A percentile compares a stretch with the other conserved stretches of the same genome.
Conservation (phyloP, 2,888 invertebrate species). For the Unio pictorum region DNA sequence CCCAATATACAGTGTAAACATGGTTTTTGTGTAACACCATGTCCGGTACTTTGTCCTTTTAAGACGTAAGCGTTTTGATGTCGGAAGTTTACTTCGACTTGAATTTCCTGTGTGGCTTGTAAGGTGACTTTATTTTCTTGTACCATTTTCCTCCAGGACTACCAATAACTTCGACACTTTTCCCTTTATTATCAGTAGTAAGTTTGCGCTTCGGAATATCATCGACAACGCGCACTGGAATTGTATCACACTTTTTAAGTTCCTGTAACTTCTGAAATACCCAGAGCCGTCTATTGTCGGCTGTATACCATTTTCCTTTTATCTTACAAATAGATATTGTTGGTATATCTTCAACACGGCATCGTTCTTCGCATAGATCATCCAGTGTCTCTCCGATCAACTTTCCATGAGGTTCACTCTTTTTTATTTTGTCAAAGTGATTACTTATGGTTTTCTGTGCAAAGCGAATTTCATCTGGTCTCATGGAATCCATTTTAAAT, state of each 20-base stretch:
- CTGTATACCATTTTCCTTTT: slow-evolving; percentile 10
- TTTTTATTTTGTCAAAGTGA: not conserved
- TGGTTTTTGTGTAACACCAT: too few relatives aligned
- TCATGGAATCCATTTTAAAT: too few relatives aligned
- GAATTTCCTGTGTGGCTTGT: too few relatives aligned
- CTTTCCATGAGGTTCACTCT: not conserved
- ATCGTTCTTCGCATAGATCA: not conserved
- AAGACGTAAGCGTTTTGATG: too few relatives aligned
- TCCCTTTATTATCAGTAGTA: slow-evolving; percentile 3
- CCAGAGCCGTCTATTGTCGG: slow-evolving; percentile 9
- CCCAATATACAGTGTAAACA: too few relatives aligned
- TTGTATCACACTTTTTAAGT: not conserved
- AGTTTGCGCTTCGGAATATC: not conserved
- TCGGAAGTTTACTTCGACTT: too few relatives aligned
- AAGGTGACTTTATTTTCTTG: too few relatives aligned
- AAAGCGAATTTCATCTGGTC: too few relatives aligned
- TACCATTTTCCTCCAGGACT: not conserved
- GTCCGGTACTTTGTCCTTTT: too few relatives aligned
- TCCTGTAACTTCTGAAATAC: slow-evolving; percentile 3
- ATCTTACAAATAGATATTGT: not conserved
- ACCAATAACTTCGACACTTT: not conserved
- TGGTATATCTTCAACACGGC: not conserved
- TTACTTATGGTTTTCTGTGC: too few relatives aligned
- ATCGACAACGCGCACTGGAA: not conserved
- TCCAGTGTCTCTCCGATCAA: slow-evolving; percentile 1